Evolutionary conservation across 2,113 vertebrate genomes (phyloP), one percentile per base, ranked within the genome.

Genomic region (Bufo gargarizans): DNA sequence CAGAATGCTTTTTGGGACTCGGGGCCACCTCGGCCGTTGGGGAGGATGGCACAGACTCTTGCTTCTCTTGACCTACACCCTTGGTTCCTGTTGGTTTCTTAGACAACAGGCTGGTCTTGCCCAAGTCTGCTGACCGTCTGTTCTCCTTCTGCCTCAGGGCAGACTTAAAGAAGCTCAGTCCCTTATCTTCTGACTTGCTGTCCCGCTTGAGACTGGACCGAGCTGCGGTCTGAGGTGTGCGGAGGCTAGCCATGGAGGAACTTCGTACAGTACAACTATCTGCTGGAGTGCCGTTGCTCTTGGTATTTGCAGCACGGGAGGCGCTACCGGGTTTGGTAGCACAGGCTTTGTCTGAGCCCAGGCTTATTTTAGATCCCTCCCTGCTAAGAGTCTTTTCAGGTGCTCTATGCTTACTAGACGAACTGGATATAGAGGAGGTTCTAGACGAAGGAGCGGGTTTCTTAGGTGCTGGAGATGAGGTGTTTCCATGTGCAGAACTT

Each of bases 101-200:
- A 0, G 94, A 91, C 1, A 99, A 95, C 92, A 98, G 89, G 0
- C 94, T 91, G 47, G 97, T 97, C 92, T 98, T 99, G 6, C 98
- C 98, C 86, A 99, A 93, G 88, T 99, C 98, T 0, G 98, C 96
- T 0, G 98, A 99, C 78, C 97, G 93, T 63, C 98, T 96, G 0
- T 95, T 97, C 90, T 99, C 98, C 92, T 99, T 97, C 92, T 99
- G 98, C 87, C 98, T 94, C 67, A 99, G 94, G 84, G 98, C 98
- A 0, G 96, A 97, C 90, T 96, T 98, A 91, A 99, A 98, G 92
- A 99, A 99, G 6, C 98, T 99, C 90, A 99, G 91, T 0, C 98
- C 98, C 83, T 99, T 99, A 77, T 99, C 98, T 61, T 99, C 98
- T 0, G 96, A 97, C 88, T 97, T 99, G 94, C 97, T 97, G 94